Evolutionary conservation across 1,140 invertebrate species (phyloP).

Genomic region (Agrilus planipennis): DNA sequence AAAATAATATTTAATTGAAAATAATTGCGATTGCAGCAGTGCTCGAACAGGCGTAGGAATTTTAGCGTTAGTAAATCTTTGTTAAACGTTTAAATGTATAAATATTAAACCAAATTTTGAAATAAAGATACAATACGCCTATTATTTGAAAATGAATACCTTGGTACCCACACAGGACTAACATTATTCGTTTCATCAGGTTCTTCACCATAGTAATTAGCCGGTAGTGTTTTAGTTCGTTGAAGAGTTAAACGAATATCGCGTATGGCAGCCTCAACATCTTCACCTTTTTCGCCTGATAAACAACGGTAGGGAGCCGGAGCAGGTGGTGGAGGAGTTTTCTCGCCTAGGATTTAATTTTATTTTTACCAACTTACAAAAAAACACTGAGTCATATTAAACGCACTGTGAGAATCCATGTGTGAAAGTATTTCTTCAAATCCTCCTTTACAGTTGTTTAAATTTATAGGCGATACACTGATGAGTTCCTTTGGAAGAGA

Average conservation of each 20-base stretch:
- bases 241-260: conserved; percentile 69
- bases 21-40: no score
- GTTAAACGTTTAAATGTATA: no score
- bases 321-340: conserved; percentile 54
- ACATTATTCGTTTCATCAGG: conserved; percentile 29
- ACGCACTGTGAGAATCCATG: conserved; percentile 25
- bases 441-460: conserved; percentile 40
- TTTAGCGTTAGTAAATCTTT: no score
- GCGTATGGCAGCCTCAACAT: conserved; percentile 66
- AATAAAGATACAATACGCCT: no score
- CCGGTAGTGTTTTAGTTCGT: conserved; percentile 55
- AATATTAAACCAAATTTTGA: no score
- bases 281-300: conserved; percentile 34
- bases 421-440: conserved; percentile 28
- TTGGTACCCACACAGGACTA: conserved; percentile 55
- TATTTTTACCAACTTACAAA: neutral
- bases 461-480: conserved; percentile 34
- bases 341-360: conserved; percentile 16
- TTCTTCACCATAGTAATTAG: conserved; percentile 36
- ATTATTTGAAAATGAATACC: conserved; percentile 39
- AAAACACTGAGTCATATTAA: neutral
- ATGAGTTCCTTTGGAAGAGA: conserved; percentile 14
- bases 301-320: conserved; percentile 46
- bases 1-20: conserved; percentile 21
- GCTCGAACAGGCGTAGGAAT: no score